Conservation (phyloP, 2,888 invertebrate genomes). For the Napeogenes sylphis region DNA sequence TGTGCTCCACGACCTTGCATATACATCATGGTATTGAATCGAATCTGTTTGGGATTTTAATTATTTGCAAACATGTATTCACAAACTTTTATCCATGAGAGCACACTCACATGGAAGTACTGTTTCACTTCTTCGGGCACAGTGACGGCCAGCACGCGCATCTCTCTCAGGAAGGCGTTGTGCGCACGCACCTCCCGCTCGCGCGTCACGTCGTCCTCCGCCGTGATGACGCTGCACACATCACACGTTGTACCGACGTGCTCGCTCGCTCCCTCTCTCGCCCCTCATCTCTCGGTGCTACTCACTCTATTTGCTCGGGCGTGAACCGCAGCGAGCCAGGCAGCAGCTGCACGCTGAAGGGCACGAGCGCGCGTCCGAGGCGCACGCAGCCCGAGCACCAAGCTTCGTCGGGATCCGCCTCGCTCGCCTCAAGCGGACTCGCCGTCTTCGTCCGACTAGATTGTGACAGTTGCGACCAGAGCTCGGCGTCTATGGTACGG, state of each 20-base stretch:
- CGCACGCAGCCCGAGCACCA: constrained; percentile 64
- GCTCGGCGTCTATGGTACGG: constrained; percentile 43
- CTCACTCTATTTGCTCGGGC: constrained; percentile 46
- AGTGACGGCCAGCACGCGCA: constrained; percentile 42
- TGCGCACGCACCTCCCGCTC: constrained; percentile 44
- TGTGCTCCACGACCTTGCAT: constrained; percentile 36
- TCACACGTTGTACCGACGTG: background rate
- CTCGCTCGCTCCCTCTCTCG: no score
- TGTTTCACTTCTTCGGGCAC: constrained; percentile 39
- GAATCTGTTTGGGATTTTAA: no score
- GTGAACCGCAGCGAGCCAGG: constrained; percentile 47
- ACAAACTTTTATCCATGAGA: background rate
- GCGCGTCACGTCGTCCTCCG: constrained; percentile 35
- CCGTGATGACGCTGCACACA: constrained; percentile 48
- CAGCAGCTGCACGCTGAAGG: constrained; percentile 58
- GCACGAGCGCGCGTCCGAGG: constrained; percentile 53
- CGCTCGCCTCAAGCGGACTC: constrained; percentile 18
- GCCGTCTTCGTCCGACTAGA: background rate
- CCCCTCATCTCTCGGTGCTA: constrained; percentile 8
- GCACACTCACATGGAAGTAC: constrained; percentile 48
- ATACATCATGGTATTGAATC: background rate
- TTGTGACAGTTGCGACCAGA: constrained; percentile 47
- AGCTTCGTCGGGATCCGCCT: constrained; percentile 35
- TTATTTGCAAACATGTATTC: no score
- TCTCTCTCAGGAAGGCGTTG: constrained; percentile 52